phyloP scores from a whole-genome alignment of 2,113 vertebrate species.

The Hypanus sabinus region DNA sequence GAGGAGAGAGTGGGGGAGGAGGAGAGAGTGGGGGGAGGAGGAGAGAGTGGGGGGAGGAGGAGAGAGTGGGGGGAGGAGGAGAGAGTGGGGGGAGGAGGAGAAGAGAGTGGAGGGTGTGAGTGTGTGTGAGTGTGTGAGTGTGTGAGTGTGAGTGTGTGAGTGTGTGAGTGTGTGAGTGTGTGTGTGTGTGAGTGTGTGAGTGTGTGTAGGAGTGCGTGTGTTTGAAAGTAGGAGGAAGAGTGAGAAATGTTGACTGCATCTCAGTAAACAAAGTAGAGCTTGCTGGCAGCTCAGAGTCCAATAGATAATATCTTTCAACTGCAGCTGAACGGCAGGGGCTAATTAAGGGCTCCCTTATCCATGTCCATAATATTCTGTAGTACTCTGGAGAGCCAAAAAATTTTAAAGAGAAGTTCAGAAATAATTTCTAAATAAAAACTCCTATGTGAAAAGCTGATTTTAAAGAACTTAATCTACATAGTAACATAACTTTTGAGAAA shows the following conservation, averaged over 20 bases:
- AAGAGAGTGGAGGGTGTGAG: no score
- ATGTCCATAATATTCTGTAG: background rate
- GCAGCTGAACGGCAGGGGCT: background rate
- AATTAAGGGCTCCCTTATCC: background rate
- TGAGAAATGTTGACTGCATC: background rate
- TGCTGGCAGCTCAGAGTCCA: background rate
- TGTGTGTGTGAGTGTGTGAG: no score
- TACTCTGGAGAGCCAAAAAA: background rate
- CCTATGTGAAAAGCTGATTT: background rate
- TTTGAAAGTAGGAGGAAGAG: background rate
- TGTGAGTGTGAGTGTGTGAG: no score
- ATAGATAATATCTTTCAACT: background rate
- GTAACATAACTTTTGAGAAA: background rate
- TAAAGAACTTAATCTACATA: background rate
- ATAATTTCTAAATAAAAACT: background rate
- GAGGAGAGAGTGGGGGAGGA: no score
- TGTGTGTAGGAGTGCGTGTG: no score
- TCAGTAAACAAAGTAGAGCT: background rate
- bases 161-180: no score
- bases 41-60: no score
- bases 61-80: no score
- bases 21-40: no score
- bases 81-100: no score
- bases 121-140: no score
- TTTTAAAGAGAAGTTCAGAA: background rate